These are phyloP conservation scores for Rhyacichthys aspro DNA, from an alignment of 2,797 vertebrate species.

Conservation along the genomic window DNA sequence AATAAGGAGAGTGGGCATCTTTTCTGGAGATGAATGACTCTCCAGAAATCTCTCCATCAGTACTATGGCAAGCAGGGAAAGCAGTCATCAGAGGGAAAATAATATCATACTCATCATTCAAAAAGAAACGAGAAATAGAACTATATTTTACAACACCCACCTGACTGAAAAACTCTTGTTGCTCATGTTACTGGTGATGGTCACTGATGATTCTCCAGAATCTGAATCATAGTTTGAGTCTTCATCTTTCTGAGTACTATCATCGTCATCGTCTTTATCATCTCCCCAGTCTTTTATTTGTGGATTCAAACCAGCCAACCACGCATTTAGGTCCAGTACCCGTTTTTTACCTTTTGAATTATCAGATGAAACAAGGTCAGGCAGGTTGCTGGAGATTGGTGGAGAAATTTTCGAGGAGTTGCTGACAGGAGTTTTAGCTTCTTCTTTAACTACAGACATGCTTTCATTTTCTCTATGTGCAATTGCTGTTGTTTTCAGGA, in stretches of 20 bases:
- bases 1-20: too few relatives aligned
- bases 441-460: not conserved
- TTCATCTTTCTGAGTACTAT: conserved; percentile 74
- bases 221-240: conserved; percentile 82
- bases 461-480: not conserved
- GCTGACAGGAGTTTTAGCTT: not conserved
- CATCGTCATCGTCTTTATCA: conserved; percentile 66
- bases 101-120: too few relatives aligned
- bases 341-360: conserved; percentile 35
- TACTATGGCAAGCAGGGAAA: too few relatives aligned
- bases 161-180: conserved; percentile 81
- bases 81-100: too few relatives aligned
- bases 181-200: conserved; percentile 81
- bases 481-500: not conserved
- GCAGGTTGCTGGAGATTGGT: conserved; percentile 15
- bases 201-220: conserved; percentile 80
- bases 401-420: not conserved
- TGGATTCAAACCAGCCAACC: conserved; percentile 66
- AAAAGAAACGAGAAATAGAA: not conserved
- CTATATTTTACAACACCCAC: conserved; percentile 65
- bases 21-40: too few relatives aligned
- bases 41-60: too few relatives aligned
- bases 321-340: conserved; percentile 48
- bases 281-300: conserved; percentile 54
- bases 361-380: conserved; percentile 23